These are phyloP conservation scores for Eciton burchellii DNA, from an alignment of 1,140 invertebrate species.

Conservation along the genomic window DNA sequence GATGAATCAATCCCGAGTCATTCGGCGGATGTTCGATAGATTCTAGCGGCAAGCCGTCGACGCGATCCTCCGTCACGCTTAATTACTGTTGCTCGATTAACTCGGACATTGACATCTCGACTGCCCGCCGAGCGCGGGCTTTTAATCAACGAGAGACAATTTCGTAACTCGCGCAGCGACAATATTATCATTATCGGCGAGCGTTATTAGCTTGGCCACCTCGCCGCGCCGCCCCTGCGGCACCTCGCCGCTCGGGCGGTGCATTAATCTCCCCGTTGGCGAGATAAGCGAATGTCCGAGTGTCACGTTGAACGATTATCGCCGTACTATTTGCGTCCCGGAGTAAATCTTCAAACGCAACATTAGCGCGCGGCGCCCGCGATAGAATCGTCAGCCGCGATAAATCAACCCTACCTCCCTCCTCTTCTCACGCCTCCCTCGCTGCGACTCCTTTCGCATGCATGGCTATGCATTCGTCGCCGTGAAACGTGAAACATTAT, in stretches of 20 bases:
- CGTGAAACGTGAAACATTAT: background rate
- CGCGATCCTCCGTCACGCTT: background rate
- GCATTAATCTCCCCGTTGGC: conserved; percentile 62
- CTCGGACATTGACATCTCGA: conserved; percentile 31
- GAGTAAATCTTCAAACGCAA: conserved; percentile 64
- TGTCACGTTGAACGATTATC: conserved; percentile 65
- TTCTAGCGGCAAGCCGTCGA: background rate
- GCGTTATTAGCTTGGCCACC: conserved; percentile 64
- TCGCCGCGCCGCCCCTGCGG: conserved; percentile 4
- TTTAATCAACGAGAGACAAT: conserved; percentile 25
- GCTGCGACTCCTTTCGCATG: background rate
- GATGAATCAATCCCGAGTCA: background rate
- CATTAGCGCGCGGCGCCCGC: conserved; percentile 54
- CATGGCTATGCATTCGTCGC: conserved; percentile 5
- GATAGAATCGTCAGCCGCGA: conserved; percentile 66
- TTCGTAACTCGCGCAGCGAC: conserved; percentile 17
- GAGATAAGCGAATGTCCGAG: conserved; percentile 65
- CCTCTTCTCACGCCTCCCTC: no score
- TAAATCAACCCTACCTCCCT: conserved; percentile 37
- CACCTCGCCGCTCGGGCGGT: conserved; percentile 22
- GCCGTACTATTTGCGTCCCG: conserved; percentile 66
- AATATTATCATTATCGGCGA: conserved; percentile 62
- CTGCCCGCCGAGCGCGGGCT: conserved; percentile 11
- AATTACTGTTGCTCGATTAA: conserved; percentile 2
- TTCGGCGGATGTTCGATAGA: background rate